These are phyloP conservation scores for Zaprionus taronus DNA, from an alignment of 1,140 invertebrate genomes.

Conservation along the genomic window DNA sequence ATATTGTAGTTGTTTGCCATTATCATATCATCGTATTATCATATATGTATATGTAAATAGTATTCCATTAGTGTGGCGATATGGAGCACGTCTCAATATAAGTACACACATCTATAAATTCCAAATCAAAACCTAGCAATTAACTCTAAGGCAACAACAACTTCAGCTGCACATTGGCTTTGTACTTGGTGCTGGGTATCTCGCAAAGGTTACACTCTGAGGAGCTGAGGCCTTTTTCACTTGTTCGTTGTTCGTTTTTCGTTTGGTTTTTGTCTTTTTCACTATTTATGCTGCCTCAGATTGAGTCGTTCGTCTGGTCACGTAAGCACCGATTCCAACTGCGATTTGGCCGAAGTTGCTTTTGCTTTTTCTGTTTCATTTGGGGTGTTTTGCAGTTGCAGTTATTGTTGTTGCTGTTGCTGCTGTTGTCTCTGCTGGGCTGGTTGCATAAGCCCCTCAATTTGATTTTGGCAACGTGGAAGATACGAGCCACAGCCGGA, in stretches of 20 bases:
- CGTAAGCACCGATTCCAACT: constrained; percentile 60
- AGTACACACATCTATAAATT: no score
- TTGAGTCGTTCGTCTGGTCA: constrained; percentile 58
- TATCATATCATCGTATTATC: constrained; percentile 1
- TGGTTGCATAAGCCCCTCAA: constrained; percentile 56
- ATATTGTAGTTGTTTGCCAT: not conserved
- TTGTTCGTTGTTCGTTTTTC: constrained; percentile 26
- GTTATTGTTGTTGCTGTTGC: constrained; percentile 14
- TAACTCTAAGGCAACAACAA: not conserved
- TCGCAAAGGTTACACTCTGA: not conserved
- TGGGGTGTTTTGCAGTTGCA: constrained; percentile 6
- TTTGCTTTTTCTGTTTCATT: constrained; percentile 18
- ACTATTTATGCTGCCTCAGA: constrained; percentile 35
- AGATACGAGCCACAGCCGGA: constrained; percentile 41
- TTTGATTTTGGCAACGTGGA: constrained; percentile 68
- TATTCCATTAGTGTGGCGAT: not conserved
- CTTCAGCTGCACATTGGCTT: not conserved
- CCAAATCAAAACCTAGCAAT: no score
- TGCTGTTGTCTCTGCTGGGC: constrained; percentile 40
- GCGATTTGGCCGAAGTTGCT: constrained; percentile 38
- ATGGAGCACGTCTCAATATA: not conserved
- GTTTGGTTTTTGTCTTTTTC: constrained; percentile 24
- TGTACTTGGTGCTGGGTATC: not conserved
- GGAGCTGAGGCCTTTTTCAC: not conserved
- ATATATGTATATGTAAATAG: not conserved